phyloP scores from a whole-genome alignment of 2,888 invertebrate species.

The Lasioglossum malachurum region DNA sequence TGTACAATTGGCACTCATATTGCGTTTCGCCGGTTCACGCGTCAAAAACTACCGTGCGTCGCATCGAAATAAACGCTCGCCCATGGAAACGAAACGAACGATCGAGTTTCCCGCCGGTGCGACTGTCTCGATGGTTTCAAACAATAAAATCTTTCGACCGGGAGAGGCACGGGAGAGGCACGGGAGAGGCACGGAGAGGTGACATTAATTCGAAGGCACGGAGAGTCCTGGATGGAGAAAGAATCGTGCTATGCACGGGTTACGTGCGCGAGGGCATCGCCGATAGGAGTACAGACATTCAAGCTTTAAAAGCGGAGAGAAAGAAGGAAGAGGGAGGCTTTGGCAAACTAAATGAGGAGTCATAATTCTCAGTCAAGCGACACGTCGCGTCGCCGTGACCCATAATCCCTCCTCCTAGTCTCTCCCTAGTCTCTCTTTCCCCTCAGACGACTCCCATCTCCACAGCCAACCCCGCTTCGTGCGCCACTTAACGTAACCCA shows the following conservation, averaged over 20 bases:
- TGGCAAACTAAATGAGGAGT: conserved; percentile 79
- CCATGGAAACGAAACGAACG: background rate
- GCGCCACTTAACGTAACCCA: conserved; percentile 58
- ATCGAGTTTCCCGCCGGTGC: background rate
- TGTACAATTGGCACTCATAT: background rate
- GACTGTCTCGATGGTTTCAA: background rate
- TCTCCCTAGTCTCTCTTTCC: conserved; percentile 18
- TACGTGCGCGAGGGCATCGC: conserved; percentile 28
- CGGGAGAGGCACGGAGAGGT: background rate
- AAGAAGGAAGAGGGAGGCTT: conserved; percentile 39
- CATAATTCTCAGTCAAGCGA: conserved; percentile 80
- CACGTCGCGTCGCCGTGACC: conserved; percentile 75
- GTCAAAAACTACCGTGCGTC: background rate
- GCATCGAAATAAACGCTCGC: background rate
- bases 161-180: background rate
- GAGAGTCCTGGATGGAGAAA: background rate
- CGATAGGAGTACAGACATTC: conserved; percentile 45
- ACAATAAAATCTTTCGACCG: conserved; percentile 11
- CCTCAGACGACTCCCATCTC: background rate
- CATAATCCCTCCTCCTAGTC: conserved; percentile 69
- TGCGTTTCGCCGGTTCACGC: background rate
- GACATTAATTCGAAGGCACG: conserved; percentile 39
- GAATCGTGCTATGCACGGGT: background rate
- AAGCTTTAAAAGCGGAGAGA: conserved; percentile 53
- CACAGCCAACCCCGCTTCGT: conserved; percentile 21